Evolutionary conservation across 2,797 vertebrate species (phyloP).

Genomic region (Gorsachius magnificus): DNA sequence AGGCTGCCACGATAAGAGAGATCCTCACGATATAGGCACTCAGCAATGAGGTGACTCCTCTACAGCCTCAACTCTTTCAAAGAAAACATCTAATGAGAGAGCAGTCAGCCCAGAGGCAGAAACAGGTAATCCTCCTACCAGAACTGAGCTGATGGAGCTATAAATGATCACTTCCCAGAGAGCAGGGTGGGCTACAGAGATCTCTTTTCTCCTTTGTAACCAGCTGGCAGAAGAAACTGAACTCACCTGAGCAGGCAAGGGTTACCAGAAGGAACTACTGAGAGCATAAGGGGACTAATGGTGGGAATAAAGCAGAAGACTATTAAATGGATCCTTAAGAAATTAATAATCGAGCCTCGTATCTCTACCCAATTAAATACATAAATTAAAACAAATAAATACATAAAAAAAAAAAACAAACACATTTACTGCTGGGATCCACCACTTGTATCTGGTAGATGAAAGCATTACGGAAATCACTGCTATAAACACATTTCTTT

Average conservation of each 20-base stretch:
- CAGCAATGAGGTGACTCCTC: not conserved
- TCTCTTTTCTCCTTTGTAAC: not conserved
- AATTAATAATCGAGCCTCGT: not conserved
- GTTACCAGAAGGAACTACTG: not conserved
- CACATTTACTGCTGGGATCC: not conserved
- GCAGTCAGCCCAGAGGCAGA: not conserved
- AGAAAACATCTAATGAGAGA: not conserved
- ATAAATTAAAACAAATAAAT: not conserved
- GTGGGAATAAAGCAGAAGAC: not conserved
- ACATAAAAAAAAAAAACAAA: not conserved
- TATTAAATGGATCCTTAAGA: not conserved
- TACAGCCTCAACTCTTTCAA: not conserved
- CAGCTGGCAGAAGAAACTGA: not conserved
- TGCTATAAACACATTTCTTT: not conserved
- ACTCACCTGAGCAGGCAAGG: not conserved
- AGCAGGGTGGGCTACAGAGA: not conserved
- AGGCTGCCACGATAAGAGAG: not conserved
- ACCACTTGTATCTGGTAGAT: not conserved
- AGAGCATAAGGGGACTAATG: fast-evolving
- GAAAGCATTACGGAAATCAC: not conserved
- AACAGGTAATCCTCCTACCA: not conserved
- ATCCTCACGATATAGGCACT: not conserved
- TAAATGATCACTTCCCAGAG: not conserved
- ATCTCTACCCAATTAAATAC: not conserved
- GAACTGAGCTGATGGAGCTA: not conserved